These are phyloP conservation scores for Limosa lapponica DNA, from an alignment of 2,797 vertebrate genomes.

Conservation along the genomic window DNA sequence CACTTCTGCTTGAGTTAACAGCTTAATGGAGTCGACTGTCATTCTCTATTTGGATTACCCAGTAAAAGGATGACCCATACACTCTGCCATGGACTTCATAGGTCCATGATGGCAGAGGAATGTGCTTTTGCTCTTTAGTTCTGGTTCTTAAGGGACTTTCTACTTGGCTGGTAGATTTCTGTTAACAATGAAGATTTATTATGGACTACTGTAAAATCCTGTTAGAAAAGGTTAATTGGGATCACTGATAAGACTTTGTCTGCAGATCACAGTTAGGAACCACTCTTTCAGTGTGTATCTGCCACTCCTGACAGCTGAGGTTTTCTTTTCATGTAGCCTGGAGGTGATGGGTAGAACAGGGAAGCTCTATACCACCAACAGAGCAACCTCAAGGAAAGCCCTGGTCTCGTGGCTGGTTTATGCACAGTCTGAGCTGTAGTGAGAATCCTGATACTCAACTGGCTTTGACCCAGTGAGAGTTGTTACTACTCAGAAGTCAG, in stretches of 20 bases:
- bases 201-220: not conserved
- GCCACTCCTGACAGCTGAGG: not conserved
- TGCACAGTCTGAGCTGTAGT: not conserved
- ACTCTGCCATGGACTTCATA: not conserved
- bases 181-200: not conserved
- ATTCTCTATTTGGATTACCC: not conserved
- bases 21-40: not conserved
- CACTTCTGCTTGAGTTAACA: not conserved
- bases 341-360: not conserved
- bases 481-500: not conserved
- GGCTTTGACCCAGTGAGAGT: not conserved
- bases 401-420: not conserved
- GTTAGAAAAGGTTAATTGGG: not conserved
- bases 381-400: not conserved
- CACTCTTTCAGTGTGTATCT: not conserved
- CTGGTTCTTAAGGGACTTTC: not conserved
- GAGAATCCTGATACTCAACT: not conserved
- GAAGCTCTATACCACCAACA: not conserved
- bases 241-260: not conserved
- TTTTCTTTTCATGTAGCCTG: not conserved
- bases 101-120: not conserved
- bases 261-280: not conserved
- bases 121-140: not conserved
- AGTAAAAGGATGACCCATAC: not conserved
- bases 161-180: not conserved